These are phyloP conservation scores for Alauda arvensis DNA, from an alignment of 2,797 vertebrate genomes.

Conservation along the genomic window DNA sequence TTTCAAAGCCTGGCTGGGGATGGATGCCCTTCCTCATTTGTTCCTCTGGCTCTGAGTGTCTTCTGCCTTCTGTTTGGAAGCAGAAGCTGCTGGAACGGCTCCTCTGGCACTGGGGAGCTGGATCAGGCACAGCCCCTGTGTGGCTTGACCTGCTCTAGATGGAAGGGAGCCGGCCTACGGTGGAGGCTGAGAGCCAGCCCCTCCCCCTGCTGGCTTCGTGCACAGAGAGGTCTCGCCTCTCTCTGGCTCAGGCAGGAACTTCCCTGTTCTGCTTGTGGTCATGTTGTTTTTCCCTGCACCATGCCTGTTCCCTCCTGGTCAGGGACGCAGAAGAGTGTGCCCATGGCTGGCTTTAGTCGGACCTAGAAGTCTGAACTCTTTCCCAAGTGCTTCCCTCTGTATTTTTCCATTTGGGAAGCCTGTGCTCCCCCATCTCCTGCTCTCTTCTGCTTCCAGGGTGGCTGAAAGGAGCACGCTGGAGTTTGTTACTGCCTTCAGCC, in stretches of 20 bases:
- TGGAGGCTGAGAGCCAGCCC: neutral
- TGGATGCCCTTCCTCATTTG: neutral
- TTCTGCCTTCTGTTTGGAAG: neutral
- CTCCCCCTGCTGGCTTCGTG: neutral
- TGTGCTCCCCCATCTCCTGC: neutral
- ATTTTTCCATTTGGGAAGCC: slow-evolving; percentile 35
- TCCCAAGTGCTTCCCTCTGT: neutral
- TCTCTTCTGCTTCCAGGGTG: slow-evolving; percentile 13
- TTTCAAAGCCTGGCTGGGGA: neutral
- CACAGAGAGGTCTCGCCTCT: neutral
- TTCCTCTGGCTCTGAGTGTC: neutral
- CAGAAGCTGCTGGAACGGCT: neutral
- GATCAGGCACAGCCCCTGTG: neutral
- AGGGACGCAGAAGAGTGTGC: neutral
- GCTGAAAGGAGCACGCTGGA: slow-evolving; percentile 13
- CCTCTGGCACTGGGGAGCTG: neutral
- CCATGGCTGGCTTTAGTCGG: rapidly evolving
- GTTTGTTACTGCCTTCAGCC: slow-evolving; percentile 32
- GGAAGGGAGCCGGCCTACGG: neutral
- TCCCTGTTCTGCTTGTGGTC: neutral
- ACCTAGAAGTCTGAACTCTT: neutral
- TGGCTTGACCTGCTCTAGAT: neutral
- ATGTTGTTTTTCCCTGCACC: neutral
- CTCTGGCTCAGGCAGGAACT: neutral
- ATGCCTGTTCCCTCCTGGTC: neutral